A percentile compares a stretch with the other conserved stretches of the same genome.
Evolutionary conservation across 2,888 invertebrate species (phyloP).

Genomic region (Pilophorus perplexus): DNA sequence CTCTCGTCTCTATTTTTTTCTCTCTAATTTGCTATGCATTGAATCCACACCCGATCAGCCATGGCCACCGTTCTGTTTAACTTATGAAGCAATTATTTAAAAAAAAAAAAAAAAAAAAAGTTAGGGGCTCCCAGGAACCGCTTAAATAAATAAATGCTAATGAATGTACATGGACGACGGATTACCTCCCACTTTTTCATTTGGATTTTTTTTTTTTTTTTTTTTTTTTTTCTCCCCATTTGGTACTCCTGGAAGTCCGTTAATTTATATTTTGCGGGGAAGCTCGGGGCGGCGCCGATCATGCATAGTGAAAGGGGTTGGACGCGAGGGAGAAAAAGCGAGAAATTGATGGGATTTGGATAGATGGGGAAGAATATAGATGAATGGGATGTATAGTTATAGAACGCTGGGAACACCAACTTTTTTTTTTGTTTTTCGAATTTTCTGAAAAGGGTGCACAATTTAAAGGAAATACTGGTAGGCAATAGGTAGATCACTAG

Average conservation of each 20-base stretch:
- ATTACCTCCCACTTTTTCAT: constrained; percentile 29
- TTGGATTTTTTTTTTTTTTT: constrained; percentile 7
- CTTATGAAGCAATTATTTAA: constrained; percentile 47
- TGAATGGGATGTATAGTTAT: no score
- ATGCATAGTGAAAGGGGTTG: constrained; percentile 15
- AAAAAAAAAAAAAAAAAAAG: constrained; percentile 39
- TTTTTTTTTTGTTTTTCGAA: no score
- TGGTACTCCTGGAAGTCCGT: not conserved
- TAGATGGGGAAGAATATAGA: no score
- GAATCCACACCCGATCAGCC: constrained; percentile 45
- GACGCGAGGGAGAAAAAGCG: no score
- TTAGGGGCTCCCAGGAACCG: constrained; percentile 27
- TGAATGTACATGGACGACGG: constrained; percentile 44
- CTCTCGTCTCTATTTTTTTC: constrained; percentile 10
- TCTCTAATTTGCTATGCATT: constrained; percentile 47
- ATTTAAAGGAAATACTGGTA: no score
- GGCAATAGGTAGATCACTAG: no score
- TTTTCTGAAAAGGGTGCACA: no score
- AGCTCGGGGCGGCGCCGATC: not conserved
- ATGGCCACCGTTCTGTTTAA: constrained; percentile 44
- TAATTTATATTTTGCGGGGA: constrained; percentile 23
- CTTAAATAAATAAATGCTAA: constrained; percentile 46
- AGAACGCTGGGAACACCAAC: no score
- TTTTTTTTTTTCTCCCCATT: not conserved
- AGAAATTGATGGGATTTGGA: no score